Conservation (phyloP, 2,888 invertebrate genomes). For the Ormyrus nitidulus region DNA sequence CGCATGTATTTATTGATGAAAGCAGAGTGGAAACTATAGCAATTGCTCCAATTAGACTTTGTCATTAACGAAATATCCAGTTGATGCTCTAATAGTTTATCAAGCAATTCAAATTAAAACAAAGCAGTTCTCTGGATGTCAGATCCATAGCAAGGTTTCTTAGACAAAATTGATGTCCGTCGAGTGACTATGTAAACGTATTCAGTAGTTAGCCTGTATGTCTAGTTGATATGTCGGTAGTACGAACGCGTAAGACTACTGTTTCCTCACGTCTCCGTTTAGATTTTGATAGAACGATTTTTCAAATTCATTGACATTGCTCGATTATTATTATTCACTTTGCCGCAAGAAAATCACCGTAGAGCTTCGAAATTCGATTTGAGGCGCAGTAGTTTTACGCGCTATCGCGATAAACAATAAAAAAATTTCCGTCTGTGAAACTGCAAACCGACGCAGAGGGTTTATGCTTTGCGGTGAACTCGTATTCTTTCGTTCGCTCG, state of each 20-base stretch:
- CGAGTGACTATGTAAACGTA: slow-evolving; percentile 67
- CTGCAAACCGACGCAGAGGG: slow-evolving; percentile 61
- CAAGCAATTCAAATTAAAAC: slow-evolving; percentile 36
- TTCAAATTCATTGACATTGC: not conserved
- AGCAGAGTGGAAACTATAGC: slow-evolving; percentile 23
- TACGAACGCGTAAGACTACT: slow-evolving; percentile 55
- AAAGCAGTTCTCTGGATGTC: slow-evolving; percentile 39
- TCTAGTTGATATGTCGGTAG: slow-evolving; percentile 68
- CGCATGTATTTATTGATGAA: slow-evolving; percentile 35
- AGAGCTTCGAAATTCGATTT: not conserved
- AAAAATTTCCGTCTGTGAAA: slow-evolving; percentile 67
- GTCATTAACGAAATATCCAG: slow-evolving; percentile 31
- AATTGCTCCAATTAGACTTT: slow-evolving; percentile 33
- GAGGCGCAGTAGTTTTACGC: slow-evolving; percentile 52
- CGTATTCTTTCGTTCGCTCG: slow-evolving; percentile 5
- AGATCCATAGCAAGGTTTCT: slow-evolving; percentile 36
- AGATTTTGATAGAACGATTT: not conserved
- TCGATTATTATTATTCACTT: not conserved
- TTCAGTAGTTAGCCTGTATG: slow-evolving; percentile 71
- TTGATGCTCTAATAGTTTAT: slow-evolving; percentile 39
- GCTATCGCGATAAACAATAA: slow-evolving; percentile 60
- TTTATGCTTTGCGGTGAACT: slow-evolving; percentile 26
- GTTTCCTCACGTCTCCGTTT: slow-evolving; percentile 7
- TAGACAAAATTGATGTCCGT: slow-evolving; percentile 47
- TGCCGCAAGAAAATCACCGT: not conserved